phyloP scores from a whole-genome alignment of 2,113 vertebrate genomes.

The Callithrix jacchus region DNA sequence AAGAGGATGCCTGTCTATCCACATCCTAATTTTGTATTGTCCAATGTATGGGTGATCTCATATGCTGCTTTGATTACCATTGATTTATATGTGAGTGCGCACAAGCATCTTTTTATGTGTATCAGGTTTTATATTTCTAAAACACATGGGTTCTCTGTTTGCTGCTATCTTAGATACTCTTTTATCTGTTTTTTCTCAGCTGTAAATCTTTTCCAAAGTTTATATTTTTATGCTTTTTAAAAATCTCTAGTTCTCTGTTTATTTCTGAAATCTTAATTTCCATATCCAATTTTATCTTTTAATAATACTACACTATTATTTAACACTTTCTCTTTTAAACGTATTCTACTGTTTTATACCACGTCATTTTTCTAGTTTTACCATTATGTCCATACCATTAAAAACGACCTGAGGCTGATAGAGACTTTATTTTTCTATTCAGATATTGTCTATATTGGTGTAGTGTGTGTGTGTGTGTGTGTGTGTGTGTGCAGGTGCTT shows the following conservation, averaged over 20 bases:
- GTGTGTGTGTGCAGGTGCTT: fast-evolving
- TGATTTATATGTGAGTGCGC: background rate
- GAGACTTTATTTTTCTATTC: background rate
- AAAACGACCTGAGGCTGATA: background rate
- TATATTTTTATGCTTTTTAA: background rate
- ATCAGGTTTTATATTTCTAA: background rate
- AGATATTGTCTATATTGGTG: background rate
- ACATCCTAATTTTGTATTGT: background rate
- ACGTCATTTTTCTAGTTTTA: background rate
- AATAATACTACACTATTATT: background rate
- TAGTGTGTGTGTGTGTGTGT: background rate
- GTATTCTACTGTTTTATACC: background rate
- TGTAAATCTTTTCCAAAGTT: background rate
- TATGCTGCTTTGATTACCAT: background rate
- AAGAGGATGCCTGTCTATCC: background rate
- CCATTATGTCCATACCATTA: background rate
- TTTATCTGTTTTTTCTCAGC: background rate
- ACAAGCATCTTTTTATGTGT: background rate
- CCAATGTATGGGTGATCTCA: background rate
- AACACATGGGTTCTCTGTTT: background rate
- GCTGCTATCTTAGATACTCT: background rate
- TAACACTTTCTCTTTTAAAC: background rate
- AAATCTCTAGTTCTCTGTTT: background rate
- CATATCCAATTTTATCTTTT: background rate
- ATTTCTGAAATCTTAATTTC: background rate